Base-by-base conservation (phyloP, 2,888 invertebrate species). In the Drosophila rellima region DNA sequence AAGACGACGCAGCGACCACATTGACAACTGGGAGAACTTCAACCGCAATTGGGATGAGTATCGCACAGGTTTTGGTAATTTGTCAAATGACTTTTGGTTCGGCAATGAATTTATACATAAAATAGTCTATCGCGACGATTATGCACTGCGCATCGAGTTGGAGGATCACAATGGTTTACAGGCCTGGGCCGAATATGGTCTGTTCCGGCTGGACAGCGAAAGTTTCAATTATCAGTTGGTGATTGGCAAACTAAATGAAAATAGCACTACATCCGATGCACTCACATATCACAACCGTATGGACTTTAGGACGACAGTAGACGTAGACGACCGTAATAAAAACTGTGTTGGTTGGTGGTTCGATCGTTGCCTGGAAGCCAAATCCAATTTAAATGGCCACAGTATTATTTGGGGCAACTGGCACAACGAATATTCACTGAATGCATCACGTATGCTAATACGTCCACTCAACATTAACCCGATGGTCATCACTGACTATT, bases 271-370 rank as follows among this genome's bases (percentile, higher is more conserved):
- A 57, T 92, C 93, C 0, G 94, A 94, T 91, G 93, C 94, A 1
- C 90, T 95, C 76, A 90, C 93, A 10, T 93, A 93, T 65, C 94
- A 94, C 80, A 93, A 93, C 83, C 92, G 92, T 29, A 92, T 70
- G 83, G 91, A 78, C 93, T 95, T 92, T 50, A 90, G 89, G 59
- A 91, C 42, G 92, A 92, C 64, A 83, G 90, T 80, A 3, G 26
- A 2, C 11, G 94, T n/a, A n/a, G n/a, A n/a, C n/a, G n/a, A n/a
- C n/a, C n/a, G n/a, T n/a, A n/a, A 94, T 79, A 90, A 92, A 20
- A 93, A 93, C 11, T 93, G 93, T 0, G 90, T 92, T 15, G 94
- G 94, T 10, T 95, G 95, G 94, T 95, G 95, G 95, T 94, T 94
- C 80, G 93, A 94, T 81, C 65, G 35, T 15, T 87, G 87, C 35